These are phyloP conservation scores for Pachliopta kotzebuea DNA, from an alignment of 2,888 invertebrate species.

Conservation along the genomic window DNA sequence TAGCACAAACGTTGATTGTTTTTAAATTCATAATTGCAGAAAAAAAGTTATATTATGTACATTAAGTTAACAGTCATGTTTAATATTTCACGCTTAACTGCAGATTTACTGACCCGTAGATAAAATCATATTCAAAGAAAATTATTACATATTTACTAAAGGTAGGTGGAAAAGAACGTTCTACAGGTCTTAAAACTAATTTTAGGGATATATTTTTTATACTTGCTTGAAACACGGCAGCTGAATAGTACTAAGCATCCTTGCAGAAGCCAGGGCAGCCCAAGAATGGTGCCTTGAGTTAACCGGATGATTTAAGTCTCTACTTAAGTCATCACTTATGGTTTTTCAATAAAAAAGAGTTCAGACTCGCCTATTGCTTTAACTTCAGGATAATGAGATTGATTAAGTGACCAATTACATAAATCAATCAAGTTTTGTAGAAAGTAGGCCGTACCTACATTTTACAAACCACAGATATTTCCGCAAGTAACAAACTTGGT, in stretches of 20 bases:
- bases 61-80: background rate
- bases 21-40: background rate
- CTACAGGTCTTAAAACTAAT: background rate
- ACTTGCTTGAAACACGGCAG: background rate
- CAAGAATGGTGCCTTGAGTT: background rate
- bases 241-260: background rate
- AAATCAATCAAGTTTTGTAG: slow-evolving; percentile 30
- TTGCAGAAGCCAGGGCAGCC: background rate
- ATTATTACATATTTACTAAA: background rate
- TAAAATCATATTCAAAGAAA: background rate
- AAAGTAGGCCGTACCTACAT: slow-evolving; percentile 29
- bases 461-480: background rate
- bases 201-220: background rate
- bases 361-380: no score
- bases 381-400: no score
- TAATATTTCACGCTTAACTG: background rate
- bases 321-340: background rate
- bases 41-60: background rate
- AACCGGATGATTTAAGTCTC: background rate
- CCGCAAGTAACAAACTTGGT: background rate
- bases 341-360: no score
- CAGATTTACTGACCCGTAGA: background rate
- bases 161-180: background rate
- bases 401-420: background rate
- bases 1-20: background rate